Conservation (phyloP, 2,888 invertebrate species). For the Abscondita cerata region DNA sequence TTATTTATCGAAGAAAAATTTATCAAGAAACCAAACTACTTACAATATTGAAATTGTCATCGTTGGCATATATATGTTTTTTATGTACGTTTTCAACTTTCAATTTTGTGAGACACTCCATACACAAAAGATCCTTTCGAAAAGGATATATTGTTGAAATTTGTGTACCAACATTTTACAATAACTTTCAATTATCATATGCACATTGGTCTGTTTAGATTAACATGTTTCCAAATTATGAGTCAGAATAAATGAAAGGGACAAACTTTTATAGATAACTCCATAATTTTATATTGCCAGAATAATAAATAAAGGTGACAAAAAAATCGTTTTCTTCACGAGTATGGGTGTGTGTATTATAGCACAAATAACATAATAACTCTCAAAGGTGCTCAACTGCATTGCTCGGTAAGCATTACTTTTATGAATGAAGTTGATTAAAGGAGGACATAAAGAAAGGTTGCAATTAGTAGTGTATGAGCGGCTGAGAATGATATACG, state of each 20-base stretch:
- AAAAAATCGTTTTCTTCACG: neutral
- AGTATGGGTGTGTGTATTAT: conserved; percentile 20
- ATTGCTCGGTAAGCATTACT: conserved; percentile 25
- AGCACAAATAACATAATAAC: conserved; percentile 24
- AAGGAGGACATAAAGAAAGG: conserved; percentile 26
- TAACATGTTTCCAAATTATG: neutral
- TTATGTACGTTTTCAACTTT: neutral
- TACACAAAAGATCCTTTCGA: too few relatives aligned
- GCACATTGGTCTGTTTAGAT: neutral
- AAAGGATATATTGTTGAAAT: too few relatives aligned
- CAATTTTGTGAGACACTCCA: neutral
- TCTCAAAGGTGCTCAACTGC: conserved; percentile 23
- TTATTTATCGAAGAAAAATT: neutral
- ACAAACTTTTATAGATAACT: neutral
- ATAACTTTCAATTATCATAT: neutral
- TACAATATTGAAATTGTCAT: conserved; percentile 4
- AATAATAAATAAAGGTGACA: neutral
- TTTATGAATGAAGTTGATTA: conserved; percentile 33
- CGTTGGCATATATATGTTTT: neutral
- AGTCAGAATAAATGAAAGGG: neutral
- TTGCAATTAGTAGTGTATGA: conserved; percentile 25
- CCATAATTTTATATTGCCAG: neutral
- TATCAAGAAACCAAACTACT: neutral
- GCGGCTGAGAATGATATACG: conserved; percentile 26
- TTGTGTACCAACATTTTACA: neutral